Evolutionary conservation across 2,888 invertebrate species (phyloP), one percentile per base, ranked within the genome.

Genomic region (Rugalucina vietnamica): DNA sequence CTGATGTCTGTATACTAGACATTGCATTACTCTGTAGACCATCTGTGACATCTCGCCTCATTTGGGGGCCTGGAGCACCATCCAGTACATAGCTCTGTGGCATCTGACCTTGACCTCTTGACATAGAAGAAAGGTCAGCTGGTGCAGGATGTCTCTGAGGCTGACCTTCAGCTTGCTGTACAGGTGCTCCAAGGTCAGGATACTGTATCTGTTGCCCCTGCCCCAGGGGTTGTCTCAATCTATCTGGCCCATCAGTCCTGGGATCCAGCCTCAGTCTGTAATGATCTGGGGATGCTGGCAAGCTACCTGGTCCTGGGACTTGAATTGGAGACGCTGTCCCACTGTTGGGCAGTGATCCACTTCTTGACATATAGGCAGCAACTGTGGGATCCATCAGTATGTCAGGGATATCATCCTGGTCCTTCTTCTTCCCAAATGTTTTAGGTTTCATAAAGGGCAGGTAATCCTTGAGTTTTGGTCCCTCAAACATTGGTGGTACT

Each of bases 391-490:
- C 79, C 43, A 82, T 76, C 71, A 83, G 49, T 10, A 87, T 80
- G 60, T 88, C 82, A 27, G 88, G 82, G 71, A 78, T 79, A 60
- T 87, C 86, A 50, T 80, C 88, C 3, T 34, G 34, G 21, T 65
- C 65, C 34, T 65, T 65, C 54, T 90, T 91, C 75, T 91, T 92
- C 8, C 94, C 95, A 91, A 94, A 94, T 32, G 93, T 93, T 73
- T 91, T 91, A 36, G 95, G 94, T 88, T 97, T 97, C 96, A 97
- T 97, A 81, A 96, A 97, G 0, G 98, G 97, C 77, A 98, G 95
- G 94, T 97, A 98, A 95, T 99, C 98, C 93, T 98, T 98, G 49
- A 98, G 95, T 93, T 98, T 98, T 27, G 97, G 97, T 0, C 96
- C 93, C 81, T 93, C 93, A 90, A 93, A 92, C 34, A 89, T 88